Conservation (phyloP, 2,113 vertebrate species). For the Chloroceryle aenea region DNA sequence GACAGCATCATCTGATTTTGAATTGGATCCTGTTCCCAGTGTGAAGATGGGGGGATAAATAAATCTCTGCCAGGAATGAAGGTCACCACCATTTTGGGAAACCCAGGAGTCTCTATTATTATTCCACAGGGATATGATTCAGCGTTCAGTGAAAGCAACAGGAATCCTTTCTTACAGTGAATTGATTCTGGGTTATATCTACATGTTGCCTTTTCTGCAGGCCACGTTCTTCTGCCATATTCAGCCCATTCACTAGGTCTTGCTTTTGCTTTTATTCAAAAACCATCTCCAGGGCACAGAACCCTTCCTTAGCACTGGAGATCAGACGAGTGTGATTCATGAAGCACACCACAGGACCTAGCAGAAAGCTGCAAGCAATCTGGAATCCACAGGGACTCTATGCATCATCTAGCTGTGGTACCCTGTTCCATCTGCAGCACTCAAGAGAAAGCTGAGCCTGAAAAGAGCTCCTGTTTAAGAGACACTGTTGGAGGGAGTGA, state of each 20-base stretch:
- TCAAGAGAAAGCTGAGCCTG: background rate
- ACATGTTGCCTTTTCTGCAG: background rate
- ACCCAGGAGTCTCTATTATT: background rate
- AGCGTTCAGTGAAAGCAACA: background rate
- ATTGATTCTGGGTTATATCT: background rate
- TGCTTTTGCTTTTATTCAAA: background rate
- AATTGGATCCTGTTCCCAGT: background rate
- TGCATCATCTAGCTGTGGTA: background rate
- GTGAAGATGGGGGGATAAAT: background rate
- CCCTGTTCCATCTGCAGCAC: background rate
- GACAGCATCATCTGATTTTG: background rate
- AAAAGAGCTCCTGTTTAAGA: background rate
- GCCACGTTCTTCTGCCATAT: background rate
- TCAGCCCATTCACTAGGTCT: background rate
- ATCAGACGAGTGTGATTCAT: background rate
- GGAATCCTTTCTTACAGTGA: background rate
- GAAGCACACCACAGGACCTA: background rate
- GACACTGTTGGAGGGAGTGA: background rate
- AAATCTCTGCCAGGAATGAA: background rate
- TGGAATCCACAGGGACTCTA: background rate
- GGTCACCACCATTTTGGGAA: background rate
- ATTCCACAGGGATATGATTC: background rate
- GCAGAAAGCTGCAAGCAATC: constrained; percentile 21
- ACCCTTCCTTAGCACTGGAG: background rate
- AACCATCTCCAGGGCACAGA: background rate